Percentiles rank a stretch among this genome's conserved stretches.
These are phyloP conservation scores for Itoplectis maculator DNA, from an alignment of 2,888 invertebrate species.

Conservation along the genomic window DNA sequence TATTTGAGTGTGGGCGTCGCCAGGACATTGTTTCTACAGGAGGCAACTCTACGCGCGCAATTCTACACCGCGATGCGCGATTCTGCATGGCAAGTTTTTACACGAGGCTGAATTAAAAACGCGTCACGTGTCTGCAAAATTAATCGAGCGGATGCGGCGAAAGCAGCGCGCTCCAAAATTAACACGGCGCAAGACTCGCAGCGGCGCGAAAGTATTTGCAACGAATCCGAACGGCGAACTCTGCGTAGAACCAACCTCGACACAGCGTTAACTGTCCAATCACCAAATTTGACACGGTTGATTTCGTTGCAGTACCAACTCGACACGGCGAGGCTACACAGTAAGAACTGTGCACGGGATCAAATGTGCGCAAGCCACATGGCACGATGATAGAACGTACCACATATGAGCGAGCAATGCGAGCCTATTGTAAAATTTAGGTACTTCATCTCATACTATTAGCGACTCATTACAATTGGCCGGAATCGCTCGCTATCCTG, in stretches of 20 bases:
- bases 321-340: neutral
- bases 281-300: neutral
- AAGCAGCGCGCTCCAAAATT: too few relatives aligned
- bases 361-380: neutral
- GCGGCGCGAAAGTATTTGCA: too few relatives aligned
- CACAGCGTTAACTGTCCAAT: neutral
- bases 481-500: neutral
- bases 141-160: too few relatives aligned
- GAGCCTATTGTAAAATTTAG: neutral
- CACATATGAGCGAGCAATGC: neutral
- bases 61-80: too few relatives aligned
- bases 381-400: neutral
- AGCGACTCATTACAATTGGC: neutral
- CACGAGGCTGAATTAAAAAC: too few relatives aligned
- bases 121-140: too few relatives aligned
- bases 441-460: neutral
- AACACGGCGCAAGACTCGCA: too few relatives aligned
- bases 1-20: constrained; percentile 2
- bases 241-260: neutral
- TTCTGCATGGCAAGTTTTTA: neutral
- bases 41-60: neutral
- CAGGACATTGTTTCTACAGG: neutral
- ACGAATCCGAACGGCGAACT: too few relatives aligned
- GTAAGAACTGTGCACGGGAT: neutral
- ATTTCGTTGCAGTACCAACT: neutral